Base-by-base conservation (phyloP, 2,113 vertebrate genomes). In the Oryzias celebensis region DNA sequence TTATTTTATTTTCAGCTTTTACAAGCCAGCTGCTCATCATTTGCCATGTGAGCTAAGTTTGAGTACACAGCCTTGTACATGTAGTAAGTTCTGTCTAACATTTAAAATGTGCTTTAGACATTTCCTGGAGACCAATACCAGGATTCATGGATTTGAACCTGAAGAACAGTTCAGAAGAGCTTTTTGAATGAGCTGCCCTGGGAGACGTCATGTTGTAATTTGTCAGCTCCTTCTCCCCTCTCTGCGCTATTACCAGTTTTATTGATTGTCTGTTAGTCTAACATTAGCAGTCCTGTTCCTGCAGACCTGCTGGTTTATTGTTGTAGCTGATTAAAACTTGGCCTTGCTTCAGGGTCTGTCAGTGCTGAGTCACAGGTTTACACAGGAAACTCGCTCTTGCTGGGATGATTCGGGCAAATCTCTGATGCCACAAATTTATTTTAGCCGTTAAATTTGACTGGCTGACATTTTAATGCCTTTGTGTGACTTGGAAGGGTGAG, bases 371-470 rank as follows among this genome's bases (percentile, higher is more conserved):
- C 56, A 58, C 60, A 26, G 52, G 71, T 36, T 15, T 17, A 22
- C 14, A 12, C 17, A 43, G 50, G 7, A 41, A 50, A 7, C 36
- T 15, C 14, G 15, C 45, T 54, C 54, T 69, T 57, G 47, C 46
- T 16, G 24, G 15, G 71, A 43, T 59, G 48, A 56, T 76, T 68
- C 13, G 18, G 63, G 67, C 62, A 52, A 65, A 65, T 51, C 51
- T 65, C 36, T 52, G 58, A 61, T 55, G 60, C 55, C 36, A 43
- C 62, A 63, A 47, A 82, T 73, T 75, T 52, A 64, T 66, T 61
- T 70, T 43, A 16, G 56, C 55, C 58, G 28, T 63, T 51, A 52
- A 47, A 52, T 41, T 65, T 52, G 41, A 18, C 20, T 10, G 43
- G 42, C 24, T 22, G 42, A 52, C 63, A 60, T 62, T 28, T 62